A percentile compares a stretch with the other conserved stretches of the same genome.
These are phyloP conservation scores for Phrynosoma blainvillii DNA, from an alignment of 2,113 vertebrate genomes.

Conservation along the genomic window DNA sequence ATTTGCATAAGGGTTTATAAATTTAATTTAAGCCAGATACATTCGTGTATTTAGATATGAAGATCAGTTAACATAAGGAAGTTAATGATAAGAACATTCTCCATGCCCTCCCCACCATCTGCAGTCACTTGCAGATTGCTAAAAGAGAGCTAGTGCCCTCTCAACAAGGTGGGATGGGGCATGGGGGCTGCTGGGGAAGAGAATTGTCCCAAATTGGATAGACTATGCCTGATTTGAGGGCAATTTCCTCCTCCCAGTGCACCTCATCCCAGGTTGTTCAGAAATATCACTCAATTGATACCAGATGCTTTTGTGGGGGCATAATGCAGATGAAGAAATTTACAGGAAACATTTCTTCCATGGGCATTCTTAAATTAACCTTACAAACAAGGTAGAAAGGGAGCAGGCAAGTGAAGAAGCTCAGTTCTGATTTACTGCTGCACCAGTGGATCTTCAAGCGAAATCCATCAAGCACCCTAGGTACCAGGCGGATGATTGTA, in stretches of 20 bases:
- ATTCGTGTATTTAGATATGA: neutral
- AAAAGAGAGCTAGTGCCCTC: neutral
- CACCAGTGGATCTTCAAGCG: neutral
- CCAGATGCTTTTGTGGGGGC: neutral
- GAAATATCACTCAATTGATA: neutral
- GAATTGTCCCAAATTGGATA: neutral
- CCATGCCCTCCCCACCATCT: neutral
- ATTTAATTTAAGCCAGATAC: neutral
- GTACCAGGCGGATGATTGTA: neutral
- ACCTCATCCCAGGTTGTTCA: neutral
- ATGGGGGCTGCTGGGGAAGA: neutral
- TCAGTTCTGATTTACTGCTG: constrained; percentile 23
- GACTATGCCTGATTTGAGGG: neutral
- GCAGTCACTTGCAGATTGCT: neutral
- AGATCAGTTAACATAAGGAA: neutral
- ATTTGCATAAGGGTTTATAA: constrained; percentile 38
- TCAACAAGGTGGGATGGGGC: neutral
- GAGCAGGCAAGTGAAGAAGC: neutral
- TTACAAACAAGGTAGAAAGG: neutral
- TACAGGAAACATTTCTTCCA: neutral
- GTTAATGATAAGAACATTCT: neutral
- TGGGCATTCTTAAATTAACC: neutral
- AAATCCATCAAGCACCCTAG: neutral
- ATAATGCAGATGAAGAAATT: neutral
- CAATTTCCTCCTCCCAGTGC: neutral